These are phyloP conservation scores for Tragopan temminckii DNA, from an alignment of 2,797 vertebrate species.

Conservation along the genomic window DNA sequence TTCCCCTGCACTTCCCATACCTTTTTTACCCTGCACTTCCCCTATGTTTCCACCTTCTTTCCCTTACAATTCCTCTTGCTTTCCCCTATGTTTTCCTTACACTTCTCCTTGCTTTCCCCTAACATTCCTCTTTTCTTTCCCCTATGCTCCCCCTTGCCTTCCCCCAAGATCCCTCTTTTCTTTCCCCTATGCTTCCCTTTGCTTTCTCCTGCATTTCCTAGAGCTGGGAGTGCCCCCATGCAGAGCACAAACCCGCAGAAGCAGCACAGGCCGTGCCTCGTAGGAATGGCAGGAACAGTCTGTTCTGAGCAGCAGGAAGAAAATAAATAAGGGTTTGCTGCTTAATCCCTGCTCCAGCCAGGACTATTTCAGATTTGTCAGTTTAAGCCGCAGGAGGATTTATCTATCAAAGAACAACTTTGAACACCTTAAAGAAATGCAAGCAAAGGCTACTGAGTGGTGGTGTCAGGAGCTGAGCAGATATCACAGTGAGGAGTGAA, in stretches of 20 bases:
- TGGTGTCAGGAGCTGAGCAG: background rate
- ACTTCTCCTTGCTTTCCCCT: too few species aligned
- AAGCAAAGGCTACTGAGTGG: background rate
- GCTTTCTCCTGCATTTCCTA: too few species aligned
- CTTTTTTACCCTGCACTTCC: too few species aligned
- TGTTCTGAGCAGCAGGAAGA: background rate
- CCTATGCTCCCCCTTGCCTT: too few species aligned
- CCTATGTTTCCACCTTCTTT: too few species aligned
- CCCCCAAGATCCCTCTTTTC: background rate
- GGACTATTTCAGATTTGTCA: constrained; percentile 18
- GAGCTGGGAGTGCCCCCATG: background rate
- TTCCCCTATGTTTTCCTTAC: too few species aligned
- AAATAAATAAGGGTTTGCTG: constrained; percentile 3
- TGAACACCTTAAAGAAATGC: constrained; percentile 21
- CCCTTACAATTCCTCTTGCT: too few species aligned
- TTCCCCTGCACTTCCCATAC: too few species aligned
- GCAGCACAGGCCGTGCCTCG: background rate
- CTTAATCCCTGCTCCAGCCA: constrained; percentile 35
- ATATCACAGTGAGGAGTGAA: background rate
- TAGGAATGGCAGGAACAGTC: background rate
- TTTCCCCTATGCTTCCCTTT: background rate
- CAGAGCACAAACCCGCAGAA: background rate
- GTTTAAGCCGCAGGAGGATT: constrained; percentile 24
- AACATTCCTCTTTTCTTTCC: too few species aligned
- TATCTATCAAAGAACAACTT: constrained; percentile 45